Base-by-base conservation (phyloP, 2,888 invertebrate species). In the Phyllotreta striolata region DNA sequence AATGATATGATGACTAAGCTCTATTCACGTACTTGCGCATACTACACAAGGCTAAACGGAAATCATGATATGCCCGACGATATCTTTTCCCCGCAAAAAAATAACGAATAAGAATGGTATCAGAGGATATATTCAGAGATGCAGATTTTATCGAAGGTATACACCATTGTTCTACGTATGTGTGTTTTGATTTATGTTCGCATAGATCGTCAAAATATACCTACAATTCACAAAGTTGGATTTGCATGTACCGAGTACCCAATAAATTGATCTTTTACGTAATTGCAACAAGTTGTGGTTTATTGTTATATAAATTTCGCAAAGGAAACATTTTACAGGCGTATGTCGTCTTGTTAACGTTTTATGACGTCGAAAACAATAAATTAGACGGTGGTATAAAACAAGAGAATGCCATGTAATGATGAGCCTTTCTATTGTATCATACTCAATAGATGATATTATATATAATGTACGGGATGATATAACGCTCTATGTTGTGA, bases 21-120 rank as follows among this genome's bases (percentile, higher is more conserved):
- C 34, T 58, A 63, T 63, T 63, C 58, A 63, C 58, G 58, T 39
- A 58, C 63, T 41, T 55, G 41, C 58, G 46, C 54, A 63, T 63
- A 58, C 58, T 59, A 49, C 55, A 47, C 47, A 61, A 58, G 63
- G 59, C 59, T 34, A 44, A 56, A 56, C 44, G 46, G 52, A 52
- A 63, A 63, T 63, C 63, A 63, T 63, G 63, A 59, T 59, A 13
- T 38, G 38, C 13, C 52, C 10, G 52, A 52, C 52, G 59, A 24
- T 24, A 24, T 24, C 24, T 24, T 24, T 60, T 40, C 38, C 52
- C 24, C 38, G 44, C 52, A 60, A 52, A 60, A 60, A 60, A 44
- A 38, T 3, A 49, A 52, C 52, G 60, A 39, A 60, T 60, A 52
- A 60, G 60, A 60, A 52, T 54, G 52, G 24, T 24, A 24, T 24